These are phyloP conservation scores for Hydrolagus affinis DNA, from an alignment of 2,113 vertebrate genomes.

Conservation along the genomic window DNA sequence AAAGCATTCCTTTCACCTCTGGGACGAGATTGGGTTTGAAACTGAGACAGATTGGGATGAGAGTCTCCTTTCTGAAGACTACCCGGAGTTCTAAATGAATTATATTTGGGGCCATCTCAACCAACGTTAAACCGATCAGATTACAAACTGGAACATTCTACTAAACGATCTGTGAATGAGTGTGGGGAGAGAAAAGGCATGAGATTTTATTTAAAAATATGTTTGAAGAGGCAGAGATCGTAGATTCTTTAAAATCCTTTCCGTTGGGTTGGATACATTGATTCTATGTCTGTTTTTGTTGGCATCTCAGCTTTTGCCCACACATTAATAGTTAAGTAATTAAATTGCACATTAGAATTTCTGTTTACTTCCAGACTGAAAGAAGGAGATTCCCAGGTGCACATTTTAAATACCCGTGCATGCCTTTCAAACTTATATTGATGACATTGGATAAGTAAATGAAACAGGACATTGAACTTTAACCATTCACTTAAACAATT, in stretches of 20 bases:
- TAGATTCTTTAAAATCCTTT: not conserved
- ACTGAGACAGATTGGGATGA: not conserved
- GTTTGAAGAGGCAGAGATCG: not conserved
- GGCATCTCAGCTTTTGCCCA: no score
- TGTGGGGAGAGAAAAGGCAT: not conserved
- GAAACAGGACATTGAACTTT: not conserved
- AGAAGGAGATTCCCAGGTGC: not conserved
- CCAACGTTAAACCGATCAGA: not conserved
- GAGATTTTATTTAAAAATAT: not conserved
- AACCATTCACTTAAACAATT: not conserved
- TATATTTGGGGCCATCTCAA: not conserved
- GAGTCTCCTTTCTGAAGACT: not conserved
- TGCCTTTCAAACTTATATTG: not conserved
- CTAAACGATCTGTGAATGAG: not conserved
- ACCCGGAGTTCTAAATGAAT: not conserved
- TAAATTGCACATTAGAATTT: no score
- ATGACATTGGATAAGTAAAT: not conserved
- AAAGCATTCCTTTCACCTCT: not conserved
- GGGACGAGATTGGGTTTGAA: not conserved
- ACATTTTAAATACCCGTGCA: not conserved
- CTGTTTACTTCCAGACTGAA: not conserved
- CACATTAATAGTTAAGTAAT: no score
- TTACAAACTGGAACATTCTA: not conserved
- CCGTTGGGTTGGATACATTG: no score
- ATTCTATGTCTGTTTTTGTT: no score